Evolutionary conservation across 2,888 invertebrate genomes (phyloP), one percentile per base, ranked within the genome.

Genomic region (Parascotia fuliginaria): DNA sequence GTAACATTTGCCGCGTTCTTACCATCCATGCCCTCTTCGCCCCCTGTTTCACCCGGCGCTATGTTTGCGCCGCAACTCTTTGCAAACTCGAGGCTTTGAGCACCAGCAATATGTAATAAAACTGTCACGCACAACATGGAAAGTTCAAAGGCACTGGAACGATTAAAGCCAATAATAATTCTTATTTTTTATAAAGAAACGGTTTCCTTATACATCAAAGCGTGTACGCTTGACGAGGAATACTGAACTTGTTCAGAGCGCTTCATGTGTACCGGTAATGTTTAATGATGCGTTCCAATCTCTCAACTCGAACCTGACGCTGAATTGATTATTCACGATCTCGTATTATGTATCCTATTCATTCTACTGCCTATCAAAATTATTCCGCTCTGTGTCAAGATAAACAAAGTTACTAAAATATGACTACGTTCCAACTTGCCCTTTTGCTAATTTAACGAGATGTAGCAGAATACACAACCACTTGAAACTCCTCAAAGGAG

Each of bases 121-220:
- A 63, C 61, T 68, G 79, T 69, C 70, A 69, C 60, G 56, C 40
- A 60, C 68, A 64, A 60, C 55, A 67, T 50, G 47, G 51, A 62
- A 55, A 58, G 59, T 60, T 71, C 71, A 69, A 73, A 74, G 64
- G 69, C 60, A 58, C 54, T 34, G 43, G 42, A 49, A 54, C 55
- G 62, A 74, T 76, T 74, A 74, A 61, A 52, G 51, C 57, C 61
- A 66, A 75, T 71, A 71, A 77, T 76, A 73, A 69, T 70, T 71
- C 60, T 62, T 29, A 7, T 24, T 63, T 65, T 58, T 56, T 59
- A 55, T 54, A 52, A 57, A 54, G 45, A 57, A 65, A 66, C 51
- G 50, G 67, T 70, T 64, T 59, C 36, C 54, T 55, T 57, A 57
- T 51, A 73, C 63, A 62, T 78, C 65, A 78, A 72, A 79, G 68